Conservation (phyloP, 1,140 invertebrate species). For the Lamellibrachia luymesi region DNA sequence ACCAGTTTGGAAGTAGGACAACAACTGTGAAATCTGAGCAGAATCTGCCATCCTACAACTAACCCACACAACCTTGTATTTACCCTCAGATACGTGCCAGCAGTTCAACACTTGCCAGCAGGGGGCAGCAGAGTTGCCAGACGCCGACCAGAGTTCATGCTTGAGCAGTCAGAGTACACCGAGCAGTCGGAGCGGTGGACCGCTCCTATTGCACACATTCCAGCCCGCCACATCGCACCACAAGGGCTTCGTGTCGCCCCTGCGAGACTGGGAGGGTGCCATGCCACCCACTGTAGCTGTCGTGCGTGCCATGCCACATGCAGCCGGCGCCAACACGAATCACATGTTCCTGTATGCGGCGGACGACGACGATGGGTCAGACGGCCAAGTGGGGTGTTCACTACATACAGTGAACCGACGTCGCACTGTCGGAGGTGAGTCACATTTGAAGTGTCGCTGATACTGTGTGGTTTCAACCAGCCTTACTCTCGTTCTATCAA, state of each 20-base stretch:
- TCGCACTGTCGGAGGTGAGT: not conserved
- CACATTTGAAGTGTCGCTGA: not conserved
- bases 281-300: not conserved
- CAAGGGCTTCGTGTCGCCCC: not conserved
- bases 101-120: not conserved
- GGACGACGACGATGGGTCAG: not conserved
- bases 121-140: not conserved
- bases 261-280: not conserved
- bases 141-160: not conserved
- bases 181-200: not conserved
- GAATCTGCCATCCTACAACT: not conserved
- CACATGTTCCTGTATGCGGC: not conserved
- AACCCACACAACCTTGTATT: not conserved
- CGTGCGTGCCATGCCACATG: not conserved
- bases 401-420: not conserved
- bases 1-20: too few relatives aligned
- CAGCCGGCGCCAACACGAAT: not conserved
- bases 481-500: too few relatives aligned
- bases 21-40: not conserved
- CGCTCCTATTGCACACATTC: not conserved
- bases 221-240: not conserved
- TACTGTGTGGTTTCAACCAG: too few relatives aligned
- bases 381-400: not conserved
- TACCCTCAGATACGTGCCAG: not conserved
- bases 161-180: not conserved